Evolutionary conservation across 2,888 invertebrate species (phyloP).

Genomic region (Isoperla grammatica): DNA sequence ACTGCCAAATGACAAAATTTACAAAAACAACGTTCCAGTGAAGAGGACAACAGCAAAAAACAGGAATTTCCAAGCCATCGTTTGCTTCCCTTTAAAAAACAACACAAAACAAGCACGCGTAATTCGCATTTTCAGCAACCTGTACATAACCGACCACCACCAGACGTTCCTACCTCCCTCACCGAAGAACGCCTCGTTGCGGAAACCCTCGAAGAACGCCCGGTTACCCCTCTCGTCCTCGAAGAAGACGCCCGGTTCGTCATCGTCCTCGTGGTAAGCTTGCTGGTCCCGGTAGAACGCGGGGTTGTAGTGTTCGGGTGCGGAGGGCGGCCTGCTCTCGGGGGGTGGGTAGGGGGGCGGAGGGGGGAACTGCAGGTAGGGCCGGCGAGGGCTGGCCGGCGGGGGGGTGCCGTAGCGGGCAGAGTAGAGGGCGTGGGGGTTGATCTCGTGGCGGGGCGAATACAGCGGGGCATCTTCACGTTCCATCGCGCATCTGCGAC

Average conservation of each 20-base stretch:
- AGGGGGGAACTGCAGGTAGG: slow-evolving; percentile 63
- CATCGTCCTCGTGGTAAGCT: slow-evolving; percentile 37
- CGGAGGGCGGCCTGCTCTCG: slow-evolving; percentile 25
- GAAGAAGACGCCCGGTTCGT: slow-evolving; percentile 42
- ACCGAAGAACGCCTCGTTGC: slow-evolving; percentile 27
- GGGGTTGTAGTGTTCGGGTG: slow-evolving; percentile 31
- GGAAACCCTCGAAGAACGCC: background rate
- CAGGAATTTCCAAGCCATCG: no score
- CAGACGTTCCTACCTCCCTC: no score
- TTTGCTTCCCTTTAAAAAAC: no score
- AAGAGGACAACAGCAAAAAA: no score
- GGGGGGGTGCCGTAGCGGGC: slow-evolving; percentile 14
- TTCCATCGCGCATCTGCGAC: no score
- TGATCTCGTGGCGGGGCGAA: no score
- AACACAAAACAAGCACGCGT: no score
- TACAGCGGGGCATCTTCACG: no score
- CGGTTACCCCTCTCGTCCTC: slow-evolving; percentile 13
- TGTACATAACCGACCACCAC: no score
- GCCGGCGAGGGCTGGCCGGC: slow-evolving; percentile 32
- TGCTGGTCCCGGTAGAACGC: slow-evolving; percentile 37
- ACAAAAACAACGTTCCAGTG: no score
- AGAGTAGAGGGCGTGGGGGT: background rate
- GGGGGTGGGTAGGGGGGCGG: slow-evolving; percentile 66
- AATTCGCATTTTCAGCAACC: no score
- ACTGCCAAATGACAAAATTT: no score